Evolutionary conservation across 2,113 vertebrate species (phyloP), one percentile per base, ranked within the genome.

Genomic region (Epinephelus fuscoguttatus): DNA sequence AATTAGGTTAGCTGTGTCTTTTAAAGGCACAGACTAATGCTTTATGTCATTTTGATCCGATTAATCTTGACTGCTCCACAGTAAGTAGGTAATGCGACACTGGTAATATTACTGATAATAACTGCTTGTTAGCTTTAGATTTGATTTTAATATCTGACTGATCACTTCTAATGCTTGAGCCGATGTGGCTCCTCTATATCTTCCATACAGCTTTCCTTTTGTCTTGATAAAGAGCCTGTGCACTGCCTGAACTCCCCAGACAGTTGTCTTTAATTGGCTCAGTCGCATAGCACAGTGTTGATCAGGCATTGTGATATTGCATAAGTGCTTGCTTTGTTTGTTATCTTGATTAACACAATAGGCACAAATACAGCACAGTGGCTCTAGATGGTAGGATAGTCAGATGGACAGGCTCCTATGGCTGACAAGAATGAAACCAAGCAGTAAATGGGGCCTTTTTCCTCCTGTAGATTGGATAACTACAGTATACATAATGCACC

Each of bases 121-220:
- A 85, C 42, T 78, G 45, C 66, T 52, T 81, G 66, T 74, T 77
- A 61, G 80, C 11, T 70, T 87, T 57, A 59, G 70, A 89, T 84
- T 74, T 30, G 42, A 84, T 87, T 90, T 75, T 33, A 27, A 70
- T 56, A 83, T 85, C 68, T 87, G 84, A 90, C 70, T 67, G 55
- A 88, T 80, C 12, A 18, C 70, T 69, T 61, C 21, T 13, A 50
- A 18, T 59, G 49, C 61, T 75, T 61, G 45, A 73, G 57, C 30
- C 5, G 37, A 75, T 77, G 72, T 18, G 47, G 64, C 23, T 87
- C 45, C 45, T 12, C 42, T 52, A 21, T 52, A 47, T 69, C 62
- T 55, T 66, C 27, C 21, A 42, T 40, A 55, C 42, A 17, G 47
- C n/a, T 63, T 15, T 25, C 17, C 37, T 9, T 50, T 67, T 49